These are phyloP conservation scores for Cochlearius cochlearius DNA, from an alignment of 2,113 vertebrate species.

Conservation along the genomic window DNA sequence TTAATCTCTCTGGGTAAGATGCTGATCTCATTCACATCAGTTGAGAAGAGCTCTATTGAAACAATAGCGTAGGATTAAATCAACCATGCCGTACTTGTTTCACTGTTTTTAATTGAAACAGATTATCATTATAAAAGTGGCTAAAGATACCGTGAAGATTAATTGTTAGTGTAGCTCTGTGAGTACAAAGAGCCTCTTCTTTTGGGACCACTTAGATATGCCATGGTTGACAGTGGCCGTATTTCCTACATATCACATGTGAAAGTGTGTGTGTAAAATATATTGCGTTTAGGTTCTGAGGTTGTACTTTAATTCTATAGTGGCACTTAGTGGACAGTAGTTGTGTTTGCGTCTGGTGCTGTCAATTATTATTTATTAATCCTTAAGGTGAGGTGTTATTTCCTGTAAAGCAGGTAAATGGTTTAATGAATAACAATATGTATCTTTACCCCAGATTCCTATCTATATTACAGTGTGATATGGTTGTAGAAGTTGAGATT, in stretches of 20 bases:
- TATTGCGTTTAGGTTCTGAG: not conserved
- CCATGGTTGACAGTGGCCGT: not conserved
- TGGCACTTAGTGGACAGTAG: not conserved
- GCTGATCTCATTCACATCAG: not conserved
- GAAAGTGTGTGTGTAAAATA: not conserved
- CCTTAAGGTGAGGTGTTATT: not conserved
- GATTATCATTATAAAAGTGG: not conserved
- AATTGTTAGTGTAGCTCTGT: not conserved
- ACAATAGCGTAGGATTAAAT: not conserved
- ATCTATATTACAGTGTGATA: no score
- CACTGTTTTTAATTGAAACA: not conserved
- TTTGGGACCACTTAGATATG: not conserved
- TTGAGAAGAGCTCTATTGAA: not conserved
- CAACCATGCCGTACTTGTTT: not conserved
- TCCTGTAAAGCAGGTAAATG: not conserved
- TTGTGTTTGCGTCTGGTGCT: not conserved
- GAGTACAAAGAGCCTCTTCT: not conserved
- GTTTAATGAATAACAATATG: not conserved
- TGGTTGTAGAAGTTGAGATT: not conserved
- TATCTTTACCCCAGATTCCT: no score
- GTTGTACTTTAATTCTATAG: not conserved
- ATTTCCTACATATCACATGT: not conserved
- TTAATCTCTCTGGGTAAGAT: not conserved
- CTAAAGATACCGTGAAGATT: not conserved
- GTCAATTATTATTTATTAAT: not conserved